Evolutionary conservation across 2,888 invertebrate species (phyloP).

Genomic region (Apamea epomidion): DNA sequence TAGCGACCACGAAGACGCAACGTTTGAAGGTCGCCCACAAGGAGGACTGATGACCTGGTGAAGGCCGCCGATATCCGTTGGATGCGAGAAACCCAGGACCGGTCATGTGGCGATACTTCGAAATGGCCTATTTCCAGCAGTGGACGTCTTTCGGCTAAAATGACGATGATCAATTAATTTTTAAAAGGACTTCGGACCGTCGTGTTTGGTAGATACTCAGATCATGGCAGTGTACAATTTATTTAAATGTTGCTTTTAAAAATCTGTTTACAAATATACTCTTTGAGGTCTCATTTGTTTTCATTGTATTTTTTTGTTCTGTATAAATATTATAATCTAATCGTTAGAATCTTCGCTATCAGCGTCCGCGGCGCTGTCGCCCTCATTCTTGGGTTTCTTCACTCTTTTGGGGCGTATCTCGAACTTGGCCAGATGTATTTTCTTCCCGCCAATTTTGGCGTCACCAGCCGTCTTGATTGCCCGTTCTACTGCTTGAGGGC

Average conservation of each 20-base stretch:
- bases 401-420: constrained; percentile 68
- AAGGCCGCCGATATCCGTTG: not conserved
- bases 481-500: constrained; percentile 78
- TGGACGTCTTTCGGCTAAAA: not conserved
- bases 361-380: constrained; percentile 68
- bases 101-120: not conserved
- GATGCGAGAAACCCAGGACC: not conserved
- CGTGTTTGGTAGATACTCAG: constrained; percentile 5
- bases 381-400: constrained; percentile 51
- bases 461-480: constrained; percentile 75
- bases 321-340: constrained; percentile 46
- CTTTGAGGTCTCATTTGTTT: constrained; percentile 6
- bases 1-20: not conserved
- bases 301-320: constrained; percentile 10
- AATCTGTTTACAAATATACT: constrained; percentile 15
- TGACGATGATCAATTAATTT: not conserved
- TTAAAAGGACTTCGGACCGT: not conserved
- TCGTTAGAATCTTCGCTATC: constrained; percentile 74
- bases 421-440: constrained; percentile 76
- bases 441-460: constrained; percentile 78
- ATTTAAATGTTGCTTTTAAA: constrained; percentile 22
- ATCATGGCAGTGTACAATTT: constrained; percentile 44
- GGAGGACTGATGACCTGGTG: not conserved
- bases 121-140: not conserved
- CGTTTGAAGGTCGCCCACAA: not conserved